These are phyloP conservation scores for Stegodyphus dumicola DNA, from an alignment of 1,140 invertebrate genomes.

Conservation along the genomic window DNA sequence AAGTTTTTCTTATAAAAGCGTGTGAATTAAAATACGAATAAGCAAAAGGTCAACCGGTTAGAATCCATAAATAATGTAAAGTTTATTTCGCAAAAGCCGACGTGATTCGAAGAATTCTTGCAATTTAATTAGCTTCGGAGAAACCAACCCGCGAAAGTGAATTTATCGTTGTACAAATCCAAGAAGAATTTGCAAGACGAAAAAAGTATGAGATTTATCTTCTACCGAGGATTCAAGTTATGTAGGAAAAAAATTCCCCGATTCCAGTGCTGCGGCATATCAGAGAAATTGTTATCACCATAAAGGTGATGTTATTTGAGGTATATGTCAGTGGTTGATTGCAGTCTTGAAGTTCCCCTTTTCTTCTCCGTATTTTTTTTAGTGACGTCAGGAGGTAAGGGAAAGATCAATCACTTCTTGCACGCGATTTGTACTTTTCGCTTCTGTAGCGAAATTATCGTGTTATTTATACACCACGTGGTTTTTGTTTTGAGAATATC, in stretches of 20 bases:
- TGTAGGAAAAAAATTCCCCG: slow-evolving; percentile 5
- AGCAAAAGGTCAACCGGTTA: no score
- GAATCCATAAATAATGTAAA: no score
- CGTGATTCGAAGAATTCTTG: not conserved
- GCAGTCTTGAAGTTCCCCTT: not conserved
- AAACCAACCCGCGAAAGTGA: no score
- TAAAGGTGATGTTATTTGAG: slow-evolving; percentile 59
- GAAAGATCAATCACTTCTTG: slow-evolving; percentile 38
- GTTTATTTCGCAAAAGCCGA: not conserved
- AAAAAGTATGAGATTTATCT: not conserved
- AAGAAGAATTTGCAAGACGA: not conserved
- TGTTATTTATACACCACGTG: slow-evolving; percentile 9
- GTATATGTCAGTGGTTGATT: slow-evolving; percentile 58
- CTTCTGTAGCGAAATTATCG: slow-evolving; percentile 3
- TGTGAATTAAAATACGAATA: no score
- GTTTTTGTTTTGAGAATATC: not conserved
- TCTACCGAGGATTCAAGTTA: not conserved
- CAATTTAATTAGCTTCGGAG: not conserved
- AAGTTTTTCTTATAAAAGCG: no score
- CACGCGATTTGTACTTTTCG: slow-evolving; percentile 13
- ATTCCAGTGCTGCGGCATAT: slow-evolving; percentile 19
- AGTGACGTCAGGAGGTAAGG: slow-evolving; percentile 7
- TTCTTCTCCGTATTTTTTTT: not conserved
- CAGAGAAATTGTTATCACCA: slow-evolving; percentile 52
- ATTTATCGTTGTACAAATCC: no score